Percentiles rank a stretch among this genome's conserved stretches.
These are phyloP conservation scores for Catocala nupta DNA, from an alignment of 2,888 invertebrate species.

Conservation along the genomic window DNA sequence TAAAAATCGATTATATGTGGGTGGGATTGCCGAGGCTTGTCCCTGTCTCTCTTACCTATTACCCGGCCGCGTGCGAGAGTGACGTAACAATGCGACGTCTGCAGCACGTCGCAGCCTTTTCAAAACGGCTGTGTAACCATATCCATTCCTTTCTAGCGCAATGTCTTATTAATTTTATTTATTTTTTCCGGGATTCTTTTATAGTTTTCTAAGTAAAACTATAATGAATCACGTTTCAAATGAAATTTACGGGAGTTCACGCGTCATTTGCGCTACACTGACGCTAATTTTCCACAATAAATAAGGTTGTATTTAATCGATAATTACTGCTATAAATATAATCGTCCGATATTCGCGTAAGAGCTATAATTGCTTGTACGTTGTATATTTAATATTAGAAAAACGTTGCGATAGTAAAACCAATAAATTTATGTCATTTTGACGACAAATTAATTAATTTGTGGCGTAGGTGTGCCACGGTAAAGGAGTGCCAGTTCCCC, in stretches of 20 bases:
- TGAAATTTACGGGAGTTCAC: constrained; percentile 23
- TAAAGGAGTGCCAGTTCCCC: constrained; percentile 38
- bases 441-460: constrained; percentile 38
- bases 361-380: constrained; percentile 36
- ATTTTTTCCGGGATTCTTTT: constrained; percentile 58
- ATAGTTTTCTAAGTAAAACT: constrained; percentile 68
- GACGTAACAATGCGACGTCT: constrained; percentile 71
- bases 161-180: constrained; percentile 63
- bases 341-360: constrained; percentile 35
- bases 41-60: constrained; percentile 61
- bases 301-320: constrained; percentile 53
- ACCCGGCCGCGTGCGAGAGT: constrained; percentile 73
- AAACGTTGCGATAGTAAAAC: constrained; percentile 26
- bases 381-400: constrained; percentile 30
- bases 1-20: constrained; percentile 86
- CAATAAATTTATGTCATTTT: constrained; percentile 32
- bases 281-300: constrained; percentile 19
- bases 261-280: constrained; percentile 21
- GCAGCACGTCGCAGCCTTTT: constrained; percentile 52
- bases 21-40: constrained; percentile 72
- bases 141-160: constrained; percentile 63
- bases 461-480: constrained; percentile 30
- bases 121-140: constrained; percentile 68
- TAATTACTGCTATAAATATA: constrained; percentile 38
- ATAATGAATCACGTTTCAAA: constrained; percentile 31